Base-by-base conservation (phyloP, 2,797 vertebrate genomes). In the Hirundo rustica region DNA sequence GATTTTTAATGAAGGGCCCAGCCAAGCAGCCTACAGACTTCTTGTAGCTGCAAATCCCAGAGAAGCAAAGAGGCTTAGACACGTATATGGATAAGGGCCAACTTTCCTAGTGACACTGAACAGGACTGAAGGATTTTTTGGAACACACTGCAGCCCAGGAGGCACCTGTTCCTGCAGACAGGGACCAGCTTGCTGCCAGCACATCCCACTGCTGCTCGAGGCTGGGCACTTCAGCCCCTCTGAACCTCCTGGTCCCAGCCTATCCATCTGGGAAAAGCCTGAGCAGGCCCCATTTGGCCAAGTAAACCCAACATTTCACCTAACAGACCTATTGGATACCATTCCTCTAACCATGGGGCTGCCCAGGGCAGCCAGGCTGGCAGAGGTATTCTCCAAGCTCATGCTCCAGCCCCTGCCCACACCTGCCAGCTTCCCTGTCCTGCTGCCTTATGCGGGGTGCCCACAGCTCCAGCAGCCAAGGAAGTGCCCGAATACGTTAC, bases 41-140 rank as follows among this genome's bases (percentile, higher is more conserved):
- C 38, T 22, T 61, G 78, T 29, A 67, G 68, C 54, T 89, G 91
- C 79, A 88, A 90, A 92, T 88, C 80, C 66, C 18, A 3, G 77
- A 77, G 66, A 68, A 62, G 80, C 58, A 95, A 90, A 94, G 83
- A 94, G 65, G 88, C 93, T 92, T 67, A 88, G 48, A 76, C 47
- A 73, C 12, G 19, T 44, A 50, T 19, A 82, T 85, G 80, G 90
- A 85, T 11, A 90, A 53, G 27, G 29, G 88, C 90, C 85, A 95
- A 70, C 12, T 76, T 88, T 62, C 67, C 83, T 27, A 38, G 67
- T 82, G 70, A 95, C 53, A 76, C 26, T 67, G 74, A 65, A 53
- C 70, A 88, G 76, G 29, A 38, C 51, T 40, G 62, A 62, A 74
- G 47, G 47, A 2, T 38, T 73, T 80, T 91, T 61, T 44, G 68